phyloP scores from a whole-genome alignment of 2,113 vertebrate genomes.

The Sinocyclocheilus anshuiensis region DNA sequence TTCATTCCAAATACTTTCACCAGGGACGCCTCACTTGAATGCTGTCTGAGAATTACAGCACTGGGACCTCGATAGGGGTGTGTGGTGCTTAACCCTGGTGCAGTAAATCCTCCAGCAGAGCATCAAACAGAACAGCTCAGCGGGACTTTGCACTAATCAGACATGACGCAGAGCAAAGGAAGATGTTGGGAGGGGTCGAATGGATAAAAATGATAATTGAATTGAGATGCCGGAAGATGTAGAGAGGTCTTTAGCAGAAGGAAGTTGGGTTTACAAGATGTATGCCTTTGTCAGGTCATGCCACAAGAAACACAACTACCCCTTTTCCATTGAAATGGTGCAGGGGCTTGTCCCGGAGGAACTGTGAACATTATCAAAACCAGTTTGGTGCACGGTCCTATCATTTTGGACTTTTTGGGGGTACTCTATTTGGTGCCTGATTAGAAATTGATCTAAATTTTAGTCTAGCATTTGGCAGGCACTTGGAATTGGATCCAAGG shows the following conservation, averaged over 20 bases:
- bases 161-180: constrained; percentile 57
- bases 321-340: constrained; percentile 21
- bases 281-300: background rate
- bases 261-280: constrained; percentile 17
- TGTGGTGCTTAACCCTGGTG: constrained; percentile 60
- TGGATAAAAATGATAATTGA: constrained; percentile 57
- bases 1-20: constrained; percentile 59
- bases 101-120: constrained; percentile 70
- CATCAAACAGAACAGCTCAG: constrained; percentile 65
- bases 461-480: background rate
- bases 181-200: constrained; percentile 41
- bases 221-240: constrained; percentile 43
- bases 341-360: background rate
- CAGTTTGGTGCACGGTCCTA: background rate
- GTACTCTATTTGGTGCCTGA: background rate
- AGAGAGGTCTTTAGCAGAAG: constrained; percentile 54
- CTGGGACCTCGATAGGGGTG: constrained; percentile 13
- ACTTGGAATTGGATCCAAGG: background rate
- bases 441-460: background rate
- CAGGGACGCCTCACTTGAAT: constrained; percentile 46
- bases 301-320: background rate
- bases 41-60: constrained; percentile 10
- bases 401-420: background rate
- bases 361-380: background rate
- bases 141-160: constrained; percentile 67